phyloP scores from a whole-genome alignment of 2,797 vertebrate genomes.

The Argya squamiceps region DNA sequence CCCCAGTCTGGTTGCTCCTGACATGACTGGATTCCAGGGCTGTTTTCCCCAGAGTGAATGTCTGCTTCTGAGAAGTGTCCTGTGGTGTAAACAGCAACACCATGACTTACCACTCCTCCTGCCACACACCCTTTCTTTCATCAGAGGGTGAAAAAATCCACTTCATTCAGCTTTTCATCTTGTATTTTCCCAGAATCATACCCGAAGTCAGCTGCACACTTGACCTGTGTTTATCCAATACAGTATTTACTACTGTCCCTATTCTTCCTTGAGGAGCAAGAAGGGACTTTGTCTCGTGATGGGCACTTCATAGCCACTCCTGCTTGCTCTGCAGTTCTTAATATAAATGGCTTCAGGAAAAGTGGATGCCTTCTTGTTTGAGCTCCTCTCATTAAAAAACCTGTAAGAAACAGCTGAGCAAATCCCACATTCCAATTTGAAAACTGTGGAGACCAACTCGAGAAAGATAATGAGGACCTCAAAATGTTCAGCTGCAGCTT shows the following conservation, averaged over 20 bases:
- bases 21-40: not conserved
- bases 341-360: not conserved
- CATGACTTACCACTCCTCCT: not conserved
- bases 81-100: not conserved
- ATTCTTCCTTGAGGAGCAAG: not conserved
- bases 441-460: not conserved
- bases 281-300: accelerated
- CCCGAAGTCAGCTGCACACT: not conserved
- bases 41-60: not conserved
- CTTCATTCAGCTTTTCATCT: not conserved
- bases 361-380: not conserved
- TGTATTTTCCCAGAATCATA: not conserved
- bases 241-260: not conserved
- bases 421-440: not conserved
- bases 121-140: not conserved
- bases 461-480: not conserved
- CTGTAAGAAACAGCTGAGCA: not conserved
- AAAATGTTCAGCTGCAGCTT: not conserved
- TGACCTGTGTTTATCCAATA: not conserved
- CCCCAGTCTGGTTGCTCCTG: not conserved
- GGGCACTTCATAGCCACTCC: not conserved
- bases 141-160: accelerated
- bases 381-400: not conserved
- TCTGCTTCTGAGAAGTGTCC: not conserved
- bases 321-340: not conserved